A percentile compares a stretch with the other conserved stretches of the same genome.
Conservation (phyloP, 2,113 vertebrate genomes). For the Lates calcarifer region DNA sequence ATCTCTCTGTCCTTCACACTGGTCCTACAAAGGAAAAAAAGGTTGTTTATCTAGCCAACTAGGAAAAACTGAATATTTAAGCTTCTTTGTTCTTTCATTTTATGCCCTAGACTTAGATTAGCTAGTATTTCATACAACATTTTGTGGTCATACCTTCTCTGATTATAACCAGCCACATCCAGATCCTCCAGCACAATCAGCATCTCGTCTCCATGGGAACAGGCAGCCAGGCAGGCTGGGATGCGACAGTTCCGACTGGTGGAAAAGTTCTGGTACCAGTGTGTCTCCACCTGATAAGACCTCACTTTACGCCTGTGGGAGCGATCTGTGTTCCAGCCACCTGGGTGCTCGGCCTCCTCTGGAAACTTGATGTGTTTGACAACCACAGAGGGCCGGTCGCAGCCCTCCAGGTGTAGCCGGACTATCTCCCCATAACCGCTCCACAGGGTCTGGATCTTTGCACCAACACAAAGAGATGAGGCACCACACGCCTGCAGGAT, state of each 20-base stretch:
- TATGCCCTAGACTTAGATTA: neutral
- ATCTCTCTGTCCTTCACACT: constrained; percentile 76
- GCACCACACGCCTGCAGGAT: constrained; percentile 80
- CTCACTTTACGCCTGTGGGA: constrained; percentile 83
- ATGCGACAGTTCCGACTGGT: constrained; percentile 73
- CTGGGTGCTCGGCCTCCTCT: constrained; percentile 59
- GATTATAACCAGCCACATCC: constrained; percentile 79
- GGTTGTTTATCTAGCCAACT: neutral
- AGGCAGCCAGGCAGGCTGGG: constrained; percentile 79
- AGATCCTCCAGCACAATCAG: constrained; percentile 86
- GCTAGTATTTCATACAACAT: neutral
- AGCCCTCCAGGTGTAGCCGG: constrained; percentile 79
- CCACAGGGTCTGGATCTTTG: constrained; percentile 83
- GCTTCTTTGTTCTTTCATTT: neutral
- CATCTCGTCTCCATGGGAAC: constrained; percentile 82
- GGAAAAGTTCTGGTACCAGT: constrained; percentile 85
- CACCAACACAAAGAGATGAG: constrained; percentile 68
- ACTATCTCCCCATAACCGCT: constrained; percentile 85
- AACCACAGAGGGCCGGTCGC: constrained; percentile 78
- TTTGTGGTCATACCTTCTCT: constrained; percentile 67
- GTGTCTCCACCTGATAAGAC: constrained; percentile 84
- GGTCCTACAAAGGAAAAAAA: constrained; percentile 59
- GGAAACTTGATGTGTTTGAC: constrained; percentile 85
- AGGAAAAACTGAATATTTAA: neutral
- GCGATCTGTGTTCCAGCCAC: constrained; percentile 76